phyloP scores from a whole-genome alignment of 2,113 vertebrate genomes.

The Arothron firmamentum region DNA sequence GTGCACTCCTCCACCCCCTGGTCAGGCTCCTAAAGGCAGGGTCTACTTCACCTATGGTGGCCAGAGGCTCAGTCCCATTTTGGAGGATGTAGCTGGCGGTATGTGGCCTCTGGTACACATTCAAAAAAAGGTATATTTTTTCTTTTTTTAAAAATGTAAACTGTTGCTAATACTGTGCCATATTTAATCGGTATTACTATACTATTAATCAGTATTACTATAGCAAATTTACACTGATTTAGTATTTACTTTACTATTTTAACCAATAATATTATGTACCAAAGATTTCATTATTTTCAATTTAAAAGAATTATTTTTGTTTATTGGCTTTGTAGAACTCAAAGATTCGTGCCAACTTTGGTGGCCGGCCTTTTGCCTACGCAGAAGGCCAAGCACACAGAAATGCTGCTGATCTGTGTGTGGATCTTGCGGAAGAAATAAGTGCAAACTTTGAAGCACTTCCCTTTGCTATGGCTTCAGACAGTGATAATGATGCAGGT shows the following conservation, averaged over 20 bases:
- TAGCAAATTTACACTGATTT: neutral
- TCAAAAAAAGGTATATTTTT: slow-evolving; percentile 88
- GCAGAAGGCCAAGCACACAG: slow-evolving; percentile 95
- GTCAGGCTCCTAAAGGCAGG: slow-evolving; percentile 92
- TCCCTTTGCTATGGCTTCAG: slow-evolving; percentile 97
- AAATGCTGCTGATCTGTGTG: slow-evolving; percentile 91
- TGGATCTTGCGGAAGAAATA: slow-evolving; percentile 95
- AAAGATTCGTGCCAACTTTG: slow-evolving; percentile 95
- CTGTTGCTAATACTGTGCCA: neutral
- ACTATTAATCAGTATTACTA: too few species aligned
- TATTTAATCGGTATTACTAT: too few species aligned
- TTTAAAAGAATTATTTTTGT: neutral
- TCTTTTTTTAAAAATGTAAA: neutral
- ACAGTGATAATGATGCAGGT: slow-evolving; percentile 95
- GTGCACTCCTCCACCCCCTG: slow-evolving; percentile 91
- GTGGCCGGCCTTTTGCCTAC: slow-evolving; percentile 87
- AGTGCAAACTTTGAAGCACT: slow-evolving; percentile 97
- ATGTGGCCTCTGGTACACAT: slow-evolving; percentile 99
- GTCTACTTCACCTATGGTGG: slow-evolving; percentile 98
- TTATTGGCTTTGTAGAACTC: slow-evolving; percentile 80
- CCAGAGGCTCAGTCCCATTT: slow-evolving; percentile 85
- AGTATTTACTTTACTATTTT: neutral
- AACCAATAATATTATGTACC: neutral
- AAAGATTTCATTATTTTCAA: neutral
- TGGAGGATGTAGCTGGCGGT: slow-evolving; percentile 94